phyloP scores from a whole-genome alignment of 2,888 invertebrate species.

The Drosophila lutescens region DNA sequence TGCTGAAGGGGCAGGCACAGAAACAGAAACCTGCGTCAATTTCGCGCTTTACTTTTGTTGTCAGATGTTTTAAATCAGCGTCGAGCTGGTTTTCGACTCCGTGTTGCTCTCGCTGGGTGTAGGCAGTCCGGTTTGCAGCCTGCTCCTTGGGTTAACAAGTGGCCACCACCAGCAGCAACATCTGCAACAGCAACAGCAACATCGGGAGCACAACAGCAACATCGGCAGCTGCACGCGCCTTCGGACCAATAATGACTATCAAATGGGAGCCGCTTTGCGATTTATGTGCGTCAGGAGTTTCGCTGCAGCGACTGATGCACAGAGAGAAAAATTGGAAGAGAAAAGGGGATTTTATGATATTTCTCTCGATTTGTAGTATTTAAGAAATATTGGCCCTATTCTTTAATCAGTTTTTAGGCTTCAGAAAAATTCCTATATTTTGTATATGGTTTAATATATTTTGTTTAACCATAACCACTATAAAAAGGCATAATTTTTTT shows the following conservation, averaged over 20 bases:
- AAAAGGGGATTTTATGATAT: not conserved
- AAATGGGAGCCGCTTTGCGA: slow-evolving; percentile 76
- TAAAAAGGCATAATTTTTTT: not conserved
- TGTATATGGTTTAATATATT: too few relatives aligned
- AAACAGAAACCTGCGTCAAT: slow-evolving; percentile 78
- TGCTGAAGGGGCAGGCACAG: slow-evolving; percentile 30
- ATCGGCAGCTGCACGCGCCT: slow-evolving; percentile 75
- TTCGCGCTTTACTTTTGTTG: slow-evolving; percentile 79
- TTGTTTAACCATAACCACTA: too few relatives aligned
- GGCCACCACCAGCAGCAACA: slow-evolving; percentile 54
- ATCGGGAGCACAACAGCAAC: not conserved
- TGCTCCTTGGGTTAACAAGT: slow-evolving; percentile 77
- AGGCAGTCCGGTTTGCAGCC: slow-evolving; percentile 68
- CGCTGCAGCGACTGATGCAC: slow-evolving; percentile 14
- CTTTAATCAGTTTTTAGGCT: too few relatives aligned
- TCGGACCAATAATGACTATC: slow-evolving; percentile 74
- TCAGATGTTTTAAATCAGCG: slow-evolving; percentile 77
- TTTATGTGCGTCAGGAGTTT: slow-evolving; percentile 72
- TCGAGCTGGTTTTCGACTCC: slow-evolving; percentile 43
- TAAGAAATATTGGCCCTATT: too few relatives aligned
- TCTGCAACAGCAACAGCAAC: slow-evolving; percentile 14
- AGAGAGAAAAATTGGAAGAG: not conserved
- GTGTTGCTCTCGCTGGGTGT: slow-evolving; percentile 43
- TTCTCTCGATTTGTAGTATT: not conserved
- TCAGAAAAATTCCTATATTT: too few relatives aligned